A percentile compares a stretch with the other conserved stretches of the same genome.
These are phyloP conservation scores for Penelope pileata DNA, from an alignment of 2,113 vertebrate species.

Conservation along the genomic window DNA sequence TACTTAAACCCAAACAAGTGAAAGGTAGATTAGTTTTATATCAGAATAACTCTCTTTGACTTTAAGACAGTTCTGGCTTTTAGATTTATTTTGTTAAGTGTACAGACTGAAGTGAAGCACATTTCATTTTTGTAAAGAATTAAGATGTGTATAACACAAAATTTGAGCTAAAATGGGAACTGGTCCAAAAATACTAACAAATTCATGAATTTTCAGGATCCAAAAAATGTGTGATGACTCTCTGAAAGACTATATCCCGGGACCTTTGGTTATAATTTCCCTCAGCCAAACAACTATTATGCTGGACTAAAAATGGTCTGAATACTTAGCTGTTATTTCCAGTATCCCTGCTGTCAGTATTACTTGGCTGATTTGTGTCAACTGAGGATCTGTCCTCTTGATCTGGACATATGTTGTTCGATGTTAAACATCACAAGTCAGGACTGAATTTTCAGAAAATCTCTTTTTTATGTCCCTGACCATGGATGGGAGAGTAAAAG, in stretches of 20 bases:
- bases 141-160: background rate
- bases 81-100: slow-evolving; percentile 13
- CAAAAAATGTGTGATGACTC: background rate
- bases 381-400: background rate
- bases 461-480: background rate
- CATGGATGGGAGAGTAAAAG: background rate
- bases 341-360: background rate
- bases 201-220: background rate
- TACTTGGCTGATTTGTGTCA: background rate
- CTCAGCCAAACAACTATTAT: background rate
- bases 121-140: slow-evolving; percentile 19
- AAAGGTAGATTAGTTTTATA: background rate
- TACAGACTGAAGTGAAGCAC: background rate
- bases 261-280: background rate
- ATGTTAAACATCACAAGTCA: slow-evolving; percentile 45
- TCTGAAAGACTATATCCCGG: background rate
- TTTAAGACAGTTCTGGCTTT: background rate
- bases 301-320: background rate
- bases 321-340: background rate
- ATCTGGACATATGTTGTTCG: background rate
- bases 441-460: slow-evolving; percentile 10
- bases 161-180: background rate
- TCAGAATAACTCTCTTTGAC: background rate
- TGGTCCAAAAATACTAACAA: background rate
- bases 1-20: background rate